These are phyloP conservation scores for Macrotus californicus DNA, from an alignment of 2,113 vertebrate species.

Conservation along the genomic window DNA sequence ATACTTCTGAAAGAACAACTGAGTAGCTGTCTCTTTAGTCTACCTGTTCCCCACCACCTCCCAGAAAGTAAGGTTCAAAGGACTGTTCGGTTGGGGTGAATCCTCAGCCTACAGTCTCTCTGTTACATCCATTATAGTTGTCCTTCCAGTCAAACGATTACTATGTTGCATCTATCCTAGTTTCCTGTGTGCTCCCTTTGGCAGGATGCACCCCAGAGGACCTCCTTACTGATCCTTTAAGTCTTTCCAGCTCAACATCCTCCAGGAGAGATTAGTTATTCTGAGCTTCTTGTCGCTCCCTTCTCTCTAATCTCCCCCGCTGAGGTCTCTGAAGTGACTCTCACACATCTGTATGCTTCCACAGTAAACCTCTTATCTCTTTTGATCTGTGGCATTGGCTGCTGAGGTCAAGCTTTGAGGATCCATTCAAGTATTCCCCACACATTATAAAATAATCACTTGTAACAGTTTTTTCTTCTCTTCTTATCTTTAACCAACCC, in stretches of 20 bases:
- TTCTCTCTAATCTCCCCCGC: not conserved
- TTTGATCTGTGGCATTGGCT: conserved; percentile 17
- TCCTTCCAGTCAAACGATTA: not conserved
- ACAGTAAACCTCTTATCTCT: not conserved
- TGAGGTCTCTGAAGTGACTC: not conserved
- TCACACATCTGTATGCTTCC: not conserved
- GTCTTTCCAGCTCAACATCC: not conserved
- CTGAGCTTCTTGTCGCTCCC: not conserved
- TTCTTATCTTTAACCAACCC: not conserved
- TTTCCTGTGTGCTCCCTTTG: not conserved
- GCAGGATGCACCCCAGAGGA: rapidly evolving
- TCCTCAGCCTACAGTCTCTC: not conserved
- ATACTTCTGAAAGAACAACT: not conserved
- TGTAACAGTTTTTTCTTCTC: not conserved
- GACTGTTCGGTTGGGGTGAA: not conserved
- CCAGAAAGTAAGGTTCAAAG: not conserved
- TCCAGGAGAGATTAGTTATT: not conserved
- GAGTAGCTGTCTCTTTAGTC: not conserved
- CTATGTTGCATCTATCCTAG: rapidly evolving
- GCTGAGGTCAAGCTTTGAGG: not conserved
- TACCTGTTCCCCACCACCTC: not conserved
- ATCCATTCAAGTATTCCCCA: not conserved
- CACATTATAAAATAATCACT: not conserved
- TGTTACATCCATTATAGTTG: not conserved
- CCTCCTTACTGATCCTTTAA: not conserved